Evolutionary conservation across 2,888 invertebrate species (phyloP).

Genomic region (Eupsilia transversa): DNA sequence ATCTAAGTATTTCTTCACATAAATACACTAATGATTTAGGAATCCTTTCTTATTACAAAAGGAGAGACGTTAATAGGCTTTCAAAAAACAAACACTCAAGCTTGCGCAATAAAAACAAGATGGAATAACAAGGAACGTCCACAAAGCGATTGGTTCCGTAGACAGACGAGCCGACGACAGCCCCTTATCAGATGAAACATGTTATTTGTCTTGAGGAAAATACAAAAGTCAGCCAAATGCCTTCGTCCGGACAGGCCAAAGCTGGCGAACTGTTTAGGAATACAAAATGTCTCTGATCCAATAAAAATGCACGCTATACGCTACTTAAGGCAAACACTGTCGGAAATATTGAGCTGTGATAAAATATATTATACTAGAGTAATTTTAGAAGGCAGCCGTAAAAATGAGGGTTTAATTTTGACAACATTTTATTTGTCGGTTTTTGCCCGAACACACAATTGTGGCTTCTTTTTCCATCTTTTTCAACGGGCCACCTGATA

Average conservation of each 20-base stretch:
- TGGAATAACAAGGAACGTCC: conserved; percentile 80
- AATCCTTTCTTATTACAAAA: conserved; percentile 59
- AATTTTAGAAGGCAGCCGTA: conserved; percentile 53
- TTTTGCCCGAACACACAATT: conserved; percentile 18
- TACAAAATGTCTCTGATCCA: conserved; percentile 75
- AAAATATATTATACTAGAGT: conserved; percentile 50
- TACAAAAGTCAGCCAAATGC: conserved; percentile 84
- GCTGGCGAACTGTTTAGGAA: conserved; percentile 77
- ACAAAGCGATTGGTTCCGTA: conserved; percentile 83
- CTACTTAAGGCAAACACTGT: conserved; percentile 70
- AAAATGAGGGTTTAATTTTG: conserved; percentile 57
- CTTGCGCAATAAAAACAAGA: conserved; percentile 80
- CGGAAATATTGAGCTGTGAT: conserved; percentile 59
- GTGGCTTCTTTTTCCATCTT: conserved; percentile 36
- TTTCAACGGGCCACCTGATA: conserved; percentile 25
- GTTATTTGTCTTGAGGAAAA: conserved; percentile 86
- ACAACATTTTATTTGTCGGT: conserved; percentile 41
- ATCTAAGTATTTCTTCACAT: conserved; percentile 13
- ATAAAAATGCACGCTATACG: conserved; percentile 75
- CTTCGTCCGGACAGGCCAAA: conserved; percentile 78
- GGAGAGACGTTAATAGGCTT: conserved; percentile 68
- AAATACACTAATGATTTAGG: conserved; percentile 47
- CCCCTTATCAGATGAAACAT: conserved; percentile 87
- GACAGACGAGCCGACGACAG: conserved; percentile 86
- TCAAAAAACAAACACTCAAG: conserved; percentile 71